Base-by-base conservation (phyloP, 2,888 invertebrate genomes). In the Epistrophella euchroma region DNA sequence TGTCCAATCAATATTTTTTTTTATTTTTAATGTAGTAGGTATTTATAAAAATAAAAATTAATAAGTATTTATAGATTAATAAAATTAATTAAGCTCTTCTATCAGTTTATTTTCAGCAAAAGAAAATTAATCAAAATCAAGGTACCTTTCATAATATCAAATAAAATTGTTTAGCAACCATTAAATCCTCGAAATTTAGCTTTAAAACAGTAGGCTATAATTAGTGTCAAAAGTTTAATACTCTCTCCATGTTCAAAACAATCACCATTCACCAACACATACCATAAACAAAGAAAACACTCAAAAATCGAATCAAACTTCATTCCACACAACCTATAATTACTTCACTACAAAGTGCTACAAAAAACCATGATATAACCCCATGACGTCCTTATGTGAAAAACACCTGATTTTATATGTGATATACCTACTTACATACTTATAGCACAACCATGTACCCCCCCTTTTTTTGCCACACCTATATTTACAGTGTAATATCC, bases 401-500 rank as follows among this genome's bases (percentile, higher is more conserved):
- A 60, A 60, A 60, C 60, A 60, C 60, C 37, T 60, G 60, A 22
- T 40, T 37, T 60, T 22, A 60, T 40, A 60, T 60, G 60, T 22
- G 60, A 60, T 32, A 32, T 56, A 17, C 43, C 1, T 37, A 55
- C 2, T 32, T 15, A 25, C 25, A 52, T 11, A 40, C 2, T n/a
- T n/a, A n/a, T n/a, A n/a, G 32, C 35, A 58, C 37, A 40, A 22
- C 19, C 37, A 60, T 60, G 40, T 40, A 22, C 37, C 37, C 60
- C 37, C 60, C 15, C 60, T 22, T 60, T 40, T 60, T 19, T 19
- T 40, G 22, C 60, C 37, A 40, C 22, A 40, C 37, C 37, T 22
- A 58, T 35, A 35, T 40, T 40, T 60, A 13, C 17, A 60, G 37
- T 22, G 40, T 25, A 15, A 37, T 60, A 40, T 60, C 19, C 22